Conservation (phyloP, 1,140 invertebrate genomes). For the Sinella curviseta region DNA sequence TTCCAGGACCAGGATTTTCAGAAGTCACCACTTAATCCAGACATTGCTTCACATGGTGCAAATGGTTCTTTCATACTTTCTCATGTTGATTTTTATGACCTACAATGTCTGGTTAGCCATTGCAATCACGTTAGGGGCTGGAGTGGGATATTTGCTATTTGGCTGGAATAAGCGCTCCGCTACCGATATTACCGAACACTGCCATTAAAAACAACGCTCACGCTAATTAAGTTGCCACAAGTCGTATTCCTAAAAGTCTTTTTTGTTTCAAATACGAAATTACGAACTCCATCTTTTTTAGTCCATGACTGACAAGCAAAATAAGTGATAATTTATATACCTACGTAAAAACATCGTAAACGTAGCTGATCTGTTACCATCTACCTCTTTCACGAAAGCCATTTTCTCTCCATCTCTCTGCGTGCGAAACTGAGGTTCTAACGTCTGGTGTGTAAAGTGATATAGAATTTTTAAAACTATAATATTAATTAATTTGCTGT, state of each 20-base stretch:
- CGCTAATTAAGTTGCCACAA: neutral
- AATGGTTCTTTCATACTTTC: conserved; percentile 66
- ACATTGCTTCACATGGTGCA: conserved; percentile 67
- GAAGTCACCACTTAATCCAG: conserved; percentile 60
- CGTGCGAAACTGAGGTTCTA: too few relatives aligned
- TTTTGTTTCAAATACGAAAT: too few relatives aligned
- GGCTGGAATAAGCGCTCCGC: conserved; percentile 60
- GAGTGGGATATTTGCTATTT: conserved; percentile 67
- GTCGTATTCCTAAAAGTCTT: neutral
- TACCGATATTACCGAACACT: conserved; percentile 62
- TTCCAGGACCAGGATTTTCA: conserved; percentile 55
- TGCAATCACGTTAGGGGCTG: conserved; percentile 63
- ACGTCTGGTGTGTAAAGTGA: too few relatives aligned
- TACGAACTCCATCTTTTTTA: too few relatives aligned
- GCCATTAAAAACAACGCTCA: conserved; percentile 56
- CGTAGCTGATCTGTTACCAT: too few relatives aligned
- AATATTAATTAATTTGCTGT: too few relatives aligned
- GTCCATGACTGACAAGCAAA: too few relatives aligned
- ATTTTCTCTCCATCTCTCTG: too few relatives aligned
- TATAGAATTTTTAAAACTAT: too few relatives aligned
- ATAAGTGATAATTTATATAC: too few relatives aligned
- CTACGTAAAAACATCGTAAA: too few relatives aligned
- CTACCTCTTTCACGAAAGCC: too few relatives aligned
- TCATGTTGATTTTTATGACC: conserved; percentile 78
- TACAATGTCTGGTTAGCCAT: conserved; percentile 72